These are phyloP conservation scores for Bufo bufo DNA, from an alignment of 2,113 vertebrate genomes.

Conservation along the genomic window DNA sequence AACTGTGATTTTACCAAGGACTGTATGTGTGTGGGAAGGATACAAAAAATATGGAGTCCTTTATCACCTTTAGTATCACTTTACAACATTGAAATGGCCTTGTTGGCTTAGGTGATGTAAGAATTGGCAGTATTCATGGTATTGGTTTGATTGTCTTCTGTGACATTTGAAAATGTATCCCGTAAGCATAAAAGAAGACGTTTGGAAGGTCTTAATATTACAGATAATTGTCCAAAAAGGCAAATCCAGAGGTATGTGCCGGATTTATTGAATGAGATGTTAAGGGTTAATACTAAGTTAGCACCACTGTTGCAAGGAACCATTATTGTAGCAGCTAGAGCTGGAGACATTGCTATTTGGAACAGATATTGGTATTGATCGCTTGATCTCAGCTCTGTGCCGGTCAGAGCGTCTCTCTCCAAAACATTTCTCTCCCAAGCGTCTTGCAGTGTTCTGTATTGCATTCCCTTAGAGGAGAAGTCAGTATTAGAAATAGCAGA, in stretches of 20 bases:
- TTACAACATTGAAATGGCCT: background rate
- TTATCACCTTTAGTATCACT: background rate
- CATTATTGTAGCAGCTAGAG: background rate
- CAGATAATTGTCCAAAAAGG: no score
- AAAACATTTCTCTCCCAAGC: constrained; percentile 23
- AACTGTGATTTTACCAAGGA: no score
- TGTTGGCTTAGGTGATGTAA: background rate
- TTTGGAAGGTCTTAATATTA: no score
- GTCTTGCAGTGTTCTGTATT: background rate
- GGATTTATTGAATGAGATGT: background rate
- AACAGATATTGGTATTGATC: constrained; percentile 44
- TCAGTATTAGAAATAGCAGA: background rate
- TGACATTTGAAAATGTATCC: background rate
- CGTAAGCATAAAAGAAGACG: background rate
- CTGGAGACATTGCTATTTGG: constrained; percentile 17
- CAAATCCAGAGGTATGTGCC: no score
- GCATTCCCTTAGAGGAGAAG: background rate
- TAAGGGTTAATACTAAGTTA: background rate
- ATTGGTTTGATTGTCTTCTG: background rate
- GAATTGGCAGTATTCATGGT: background rate
- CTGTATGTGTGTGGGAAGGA: no score
- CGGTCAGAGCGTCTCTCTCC: background rate
- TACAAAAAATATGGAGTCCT: no score
- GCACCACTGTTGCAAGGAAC: background rate
- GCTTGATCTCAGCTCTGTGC: constrained; percentile 6